Base-by-base conservation (phyloP, 2,113 vertebrate genomes). In the Poeciliopsis prolifica region DNA sequence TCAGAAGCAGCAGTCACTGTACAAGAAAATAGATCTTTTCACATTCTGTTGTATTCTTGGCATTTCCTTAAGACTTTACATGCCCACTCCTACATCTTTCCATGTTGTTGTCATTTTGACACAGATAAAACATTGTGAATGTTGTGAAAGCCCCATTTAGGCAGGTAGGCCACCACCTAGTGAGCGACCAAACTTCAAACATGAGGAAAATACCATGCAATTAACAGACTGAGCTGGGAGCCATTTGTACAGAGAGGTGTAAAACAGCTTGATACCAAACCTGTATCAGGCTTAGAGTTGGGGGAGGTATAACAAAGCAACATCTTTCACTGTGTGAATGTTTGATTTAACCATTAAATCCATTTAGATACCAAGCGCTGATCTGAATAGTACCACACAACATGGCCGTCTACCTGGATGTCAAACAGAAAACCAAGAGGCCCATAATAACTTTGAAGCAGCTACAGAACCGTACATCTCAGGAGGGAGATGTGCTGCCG, bases 241-340 rank as follows among this genome's bases (percentile, higher is more conserved):
- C n/a, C 61, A 51, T 82, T 74, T 74, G 48, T 11, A 61, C 9
- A 65, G 70, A 82, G 15, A 19, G 67, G n/a, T 54, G 74, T 75
- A 76, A 75, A 79, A 88, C 68, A 80, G 74, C 77, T 73, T 70
- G 70, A 69, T 69, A 15, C 29, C 51, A 75, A 68, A 29, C 29
- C 29, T 1, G 29, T 29, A 29, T 29, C 29, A 29, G 71, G 29
- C 48, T 44, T 17, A n/a, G 67, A 72, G 33, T 70, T 66, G 61
- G 63, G 64, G 35, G 24, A 15, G 48, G 68, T 60, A 54, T 12
- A 77, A 68, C 33, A 74, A 74, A 82, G 28, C 24, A 65, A 0
- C 35, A 15, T 4, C 31, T 60, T 61, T 68, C 22, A 72, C 14
- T 31, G 29, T 48, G 68, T 29, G n/a, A 68, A 66, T 51, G 28